phyloP scores from a whole-genome alignment of 1,140 invertebrate species.

The Meteorus sp. region DNA sequence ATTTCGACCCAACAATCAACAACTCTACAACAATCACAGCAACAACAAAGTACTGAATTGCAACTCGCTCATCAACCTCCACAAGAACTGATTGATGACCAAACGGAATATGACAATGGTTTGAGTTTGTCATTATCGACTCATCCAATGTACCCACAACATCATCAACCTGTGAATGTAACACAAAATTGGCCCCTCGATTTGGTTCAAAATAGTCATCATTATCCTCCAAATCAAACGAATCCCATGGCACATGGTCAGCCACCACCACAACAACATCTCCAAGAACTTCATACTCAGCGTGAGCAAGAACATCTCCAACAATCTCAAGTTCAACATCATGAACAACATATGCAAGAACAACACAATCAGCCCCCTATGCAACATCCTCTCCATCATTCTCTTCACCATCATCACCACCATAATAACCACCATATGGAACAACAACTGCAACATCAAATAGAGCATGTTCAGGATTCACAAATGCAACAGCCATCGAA shows the following conservation, averaged over 20 bases:
- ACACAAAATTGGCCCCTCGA: slow-evolving; percentile 54
- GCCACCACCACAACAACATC: slow-evolving; percentile 33
- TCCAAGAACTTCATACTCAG: slow-evolving; percentile 44
- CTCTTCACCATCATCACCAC: slow-evolving; percentile 25
- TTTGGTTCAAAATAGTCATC: slow-evolving; percentile 49
- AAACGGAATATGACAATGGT: slow-evolving; percentile 34
- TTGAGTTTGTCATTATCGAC: slow-evolving; percentile 40
- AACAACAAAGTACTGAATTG: slow-evolving; percentile 33
- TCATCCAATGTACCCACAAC: slow-evolving; percentile 39
- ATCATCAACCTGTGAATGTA: slow-evolving; percentile 45
- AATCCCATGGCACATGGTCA: slow-evolving; percentile 35
- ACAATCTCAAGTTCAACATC: slow-evolving; percentile 40
- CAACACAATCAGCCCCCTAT: slow-evolving; percentile 33
- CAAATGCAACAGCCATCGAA: background rate
- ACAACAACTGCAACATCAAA: slow-evolving; percentile 32
- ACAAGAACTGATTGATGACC: slow-evolving; percentile 24
- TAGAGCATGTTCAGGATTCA: slow-evolving; percentile 22
- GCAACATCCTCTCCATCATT: slow-evolving; percentile 3
- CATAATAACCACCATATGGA: no score
- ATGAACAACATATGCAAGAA: slow-evolving; percentile 30
- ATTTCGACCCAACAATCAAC: slow-evolving; percentile 27
- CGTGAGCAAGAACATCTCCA: slow-evolving; percentile 40
- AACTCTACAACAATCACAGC: slow-evolving; percentile 5
- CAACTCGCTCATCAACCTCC: slow-evolving; percentile 27
- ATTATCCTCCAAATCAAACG: slow-evolving; percentile 42